Evolutionary conservation across 2,113 vertebrate species (phyloP), one percentile per base, ranked within the genome.

Genomic region (Patagioenas fasciata): DNA sequence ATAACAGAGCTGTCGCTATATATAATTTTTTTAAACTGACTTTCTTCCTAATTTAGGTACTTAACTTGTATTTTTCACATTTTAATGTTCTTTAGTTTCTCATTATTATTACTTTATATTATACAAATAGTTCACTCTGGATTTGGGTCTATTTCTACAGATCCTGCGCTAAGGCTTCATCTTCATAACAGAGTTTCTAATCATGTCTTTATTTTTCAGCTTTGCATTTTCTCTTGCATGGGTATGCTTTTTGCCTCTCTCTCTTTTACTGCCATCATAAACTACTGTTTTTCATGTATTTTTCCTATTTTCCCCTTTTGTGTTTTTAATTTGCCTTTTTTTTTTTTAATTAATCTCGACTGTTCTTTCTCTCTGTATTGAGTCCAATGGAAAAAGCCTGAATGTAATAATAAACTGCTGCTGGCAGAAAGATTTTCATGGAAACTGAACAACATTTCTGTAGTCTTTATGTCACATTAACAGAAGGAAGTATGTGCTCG

Each of bases 401-500:
- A 74, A 86, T 47, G 44, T 47, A 81, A 60, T 42, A 40, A 70
- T 70, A n/a, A 73, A 65, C 8, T 83, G 23, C 56, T 85, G 36
- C 47, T 92, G 67, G 25, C 31, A 50, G 40, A 80, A 93, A 80
- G 84, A 38, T 60, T 18, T 48, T 42, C 32, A 7, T 71, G 84
- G 86, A 96, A 95, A 85, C n/a, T 64, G 60, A 96, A 78, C 50
- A 80, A 28, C 23, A 12, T 74, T 71, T 92, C 75, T 83, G 64
- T 79, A 81, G 42, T 72, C 21, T 65, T 88, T 73, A 7, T 9
- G 75, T 88, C 54, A 47, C 25, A 19, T 56, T 34, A 54, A 31
- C 24, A 73, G 23, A 50, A 65, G 65, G 16, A 36, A 82, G 5
- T 34, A 77, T 70, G 10, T 50, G 5, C 36, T 88, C 19, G 36